Base-by-base conservation (phyloP, 35 echinoderm and acorn worm genomes). In the Lytechinus pictus region DNA sequence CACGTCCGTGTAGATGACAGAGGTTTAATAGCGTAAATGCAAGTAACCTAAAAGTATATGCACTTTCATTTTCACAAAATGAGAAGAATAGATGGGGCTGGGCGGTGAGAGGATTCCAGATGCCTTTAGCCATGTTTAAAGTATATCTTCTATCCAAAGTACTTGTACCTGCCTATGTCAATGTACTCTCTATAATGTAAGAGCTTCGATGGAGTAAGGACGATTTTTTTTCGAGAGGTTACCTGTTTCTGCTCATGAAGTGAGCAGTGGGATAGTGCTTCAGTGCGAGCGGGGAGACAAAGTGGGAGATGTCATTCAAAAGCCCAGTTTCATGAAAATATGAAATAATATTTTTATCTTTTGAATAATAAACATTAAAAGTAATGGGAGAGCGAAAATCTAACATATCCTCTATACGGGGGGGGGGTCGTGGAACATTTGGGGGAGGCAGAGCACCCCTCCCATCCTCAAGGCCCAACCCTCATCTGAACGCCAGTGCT, bases 1-100 rank as follows among this genome's bases (percentile, higher is more conserved):
- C 14, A 24, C 66, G 56, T 58, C 56, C 56, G 56, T 58, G 9
- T 58, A 58, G 61, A 79, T 79, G 66, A 79, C 66, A 24, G 16
- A 19, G 66, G 66, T 16, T 79, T 11, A 79, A 79, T 16, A 79
- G n/a, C 66, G 66, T 16, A 79, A 79, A 79, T 79, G 66, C n/a
- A 79, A 79, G 66, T 79, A 79, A 79, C 66, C 66, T 24, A 24
- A 79, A 79, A 79, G 66, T 79, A 79, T 79, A 79, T 79, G 66
- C 66, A 79, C 66, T 79, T 79, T 79, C 66, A 79, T 79, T 79
- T 79, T 9, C 9, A 10, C 14, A 79, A 79, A 79, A 79, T 79
- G 66, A 79, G 66, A 79, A 79, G 66, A 79, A 79, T 79, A 79
- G 66, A 79, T 79, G 66, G 14, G 66, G 19, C 16, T 79, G 5